Evolutionary conservation across 2,113 vertebrate genomes (phyloP).

Genomic region (Nematolebias whitei): DNA sequence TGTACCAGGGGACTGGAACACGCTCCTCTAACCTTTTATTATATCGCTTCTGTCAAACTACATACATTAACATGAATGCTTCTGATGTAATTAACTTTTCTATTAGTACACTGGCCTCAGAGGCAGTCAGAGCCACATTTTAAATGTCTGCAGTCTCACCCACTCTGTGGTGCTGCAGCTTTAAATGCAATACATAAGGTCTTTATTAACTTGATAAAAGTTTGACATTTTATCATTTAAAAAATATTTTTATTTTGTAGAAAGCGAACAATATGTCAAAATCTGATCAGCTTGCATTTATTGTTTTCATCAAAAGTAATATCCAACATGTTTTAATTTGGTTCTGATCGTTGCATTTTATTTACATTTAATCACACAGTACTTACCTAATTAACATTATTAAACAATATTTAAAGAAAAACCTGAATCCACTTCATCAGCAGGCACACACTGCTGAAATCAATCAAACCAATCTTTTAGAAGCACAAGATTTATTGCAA

Average conservation of each 20-base stretch:
- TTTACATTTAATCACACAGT: constrained; percentile 6
- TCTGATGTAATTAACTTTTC: constrained; percentile 80
- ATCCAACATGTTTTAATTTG: neutral
- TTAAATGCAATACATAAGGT: constrained; percentile 68
- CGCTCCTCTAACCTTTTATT: constrained; percentile 73
- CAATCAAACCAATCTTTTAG: constrained; percentile 4
- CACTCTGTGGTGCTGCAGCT: constrained; percentile 65
- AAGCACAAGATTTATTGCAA: constrained; percentile 17
- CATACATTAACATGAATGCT: constrained; percentile 76
- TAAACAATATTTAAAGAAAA: neutral
- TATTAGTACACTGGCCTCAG: constrained; percentile 75
- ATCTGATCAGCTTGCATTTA: constrained; percentile 7
- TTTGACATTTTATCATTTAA: no score
- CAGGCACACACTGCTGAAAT: constrained; percentile 19
- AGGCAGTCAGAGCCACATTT: constrained; percentile 63
- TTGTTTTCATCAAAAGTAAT: constrained; percentile 1
- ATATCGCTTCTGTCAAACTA: constrained; percentile 75
- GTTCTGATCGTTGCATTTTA: neutral
- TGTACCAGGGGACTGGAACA: constrained; percentile 68
- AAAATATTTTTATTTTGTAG: no score
- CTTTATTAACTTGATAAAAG: constrained; percentile 53
- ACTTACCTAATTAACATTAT: constrained; percentile 20
- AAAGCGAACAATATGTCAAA: constrained; percentile 12
- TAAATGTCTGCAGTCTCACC: constrained; percentile 57
- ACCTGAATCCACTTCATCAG: neutral